Base-by-base conservation (phyloP, 2,888 invertebrate genomes). In the Aphodius granarius region DNA sequence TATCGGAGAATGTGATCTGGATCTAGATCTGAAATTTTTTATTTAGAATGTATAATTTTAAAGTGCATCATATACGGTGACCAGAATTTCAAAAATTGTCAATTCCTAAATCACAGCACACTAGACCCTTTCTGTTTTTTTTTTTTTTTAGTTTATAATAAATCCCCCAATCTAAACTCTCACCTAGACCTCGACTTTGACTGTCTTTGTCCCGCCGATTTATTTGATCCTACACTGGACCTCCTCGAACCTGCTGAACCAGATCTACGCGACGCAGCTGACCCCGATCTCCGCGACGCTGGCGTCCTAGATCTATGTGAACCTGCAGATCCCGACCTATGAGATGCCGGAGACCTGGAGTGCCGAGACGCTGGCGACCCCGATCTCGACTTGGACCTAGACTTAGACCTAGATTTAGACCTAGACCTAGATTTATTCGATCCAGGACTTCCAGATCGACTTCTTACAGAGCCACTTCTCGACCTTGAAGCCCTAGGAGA, bases 351-450 rank as follows among this genome's bases (percentile, higher is more conserved):
- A 23, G 80, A 79, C 2, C 78, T 76, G 15, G 88, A 88, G 63
- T 85, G 84, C 9, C 22, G 68, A 15, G 73, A 73, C n/a, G 66
- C 66, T 13, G 68, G 66, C 76, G 80, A 80, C 2, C 78, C 77
- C 13, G 90, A 89, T 81, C 88, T 89, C 76, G 86, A 85, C 16
- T 65, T 21, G 4, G 76, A 64, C 15, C 65, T 66, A 4, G 77
- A 77, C 22, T 64, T 73, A 71, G n/a, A n/a, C n/a, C 64, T 23
- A 20, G 76, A 83, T 73, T 81, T 43, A 15, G 75, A 66, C 15
- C 73, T 66, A 62, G 78, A 78, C 68, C 63, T 17, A 13, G 78
- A 78, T 66, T 72, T 73, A 76, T 77, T 75, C 16, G 79, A 81
- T 73, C 71, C 79, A 66, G 70, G 79, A 71, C 75, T 79, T 70